Conservation (phyloP, 2,113 vertebrate genomes). For the Paratilapia polleni region DNA sequence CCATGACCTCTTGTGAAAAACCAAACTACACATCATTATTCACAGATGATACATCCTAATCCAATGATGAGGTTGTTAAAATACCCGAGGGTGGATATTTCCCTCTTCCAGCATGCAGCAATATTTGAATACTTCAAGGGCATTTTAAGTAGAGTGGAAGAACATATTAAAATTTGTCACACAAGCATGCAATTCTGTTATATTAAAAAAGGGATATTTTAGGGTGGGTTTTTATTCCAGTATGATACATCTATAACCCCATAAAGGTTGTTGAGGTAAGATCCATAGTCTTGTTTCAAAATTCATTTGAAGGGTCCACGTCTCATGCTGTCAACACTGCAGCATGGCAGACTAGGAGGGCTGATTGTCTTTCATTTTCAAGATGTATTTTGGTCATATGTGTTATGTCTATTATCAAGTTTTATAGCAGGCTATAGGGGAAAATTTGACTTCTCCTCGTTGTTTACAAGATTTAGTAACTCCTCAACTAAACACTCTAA, state of each 20-base stretch:
- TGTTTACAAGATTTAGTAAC: background rate
- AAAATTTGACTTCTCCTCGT: background rate
- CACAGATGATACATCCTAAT: too few relatives aligned
- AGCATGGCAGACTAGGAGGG: too few relatives aligned
- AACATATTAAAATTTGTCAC: background rate
- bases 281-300: background rate
- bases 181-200: background rate
- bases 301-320: too few relatives aligned
- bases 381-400: too few relatives aligned
- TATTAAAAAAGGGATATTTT: accelerated
- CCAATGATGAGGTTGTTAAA: too few relatives aligned
- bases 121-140: background rate
- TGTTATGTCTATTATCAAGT: too few relatives aligned
- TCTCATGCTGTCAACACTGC: background rate
- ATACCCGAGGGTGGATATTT: too few relatives aligned
- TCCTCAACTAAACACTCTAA: background rate
- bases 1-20: too few relatives aligned
- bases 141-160: too few relatives aligned
- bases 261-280: background rate
- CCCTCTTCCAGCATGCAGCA: background rate
- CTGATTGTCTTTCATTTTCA: too few relatives aligned
- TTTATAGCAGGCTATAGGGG: background rate
- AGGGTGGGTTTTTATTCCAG: background rate
- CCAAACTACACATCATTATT: too few relatives aligned
- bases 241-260: too few relatives aligned